These are phyloP conservation scores for Enhydra lutris DNA, from an alignment of 2,113 vertebrate species.

Conservation along the genomic window DNA sequence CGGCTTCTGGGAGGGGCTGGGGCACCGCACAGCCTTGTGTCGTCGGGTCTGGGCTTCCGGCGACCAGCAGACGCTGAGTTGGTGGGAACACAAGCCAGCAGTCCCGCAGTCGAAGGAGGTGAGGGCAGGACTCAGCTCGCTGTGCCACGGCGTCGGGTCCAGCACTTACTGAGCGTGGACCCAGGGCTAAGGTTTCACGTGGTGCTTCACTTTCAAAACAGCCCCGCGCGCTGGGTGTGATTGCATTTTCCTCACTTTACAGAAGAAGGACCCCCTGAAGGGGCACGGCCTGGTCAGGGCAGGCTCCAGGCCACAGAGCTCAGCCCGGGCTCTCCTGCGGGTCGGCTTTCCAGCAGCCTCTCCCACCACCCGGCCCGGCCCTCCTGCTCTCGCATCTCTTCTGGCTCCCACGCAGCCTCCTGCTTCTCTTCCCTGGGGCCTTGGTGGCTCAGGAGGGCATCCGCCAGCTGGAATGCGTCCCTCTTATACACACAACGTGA, in stretches of 20 bases:
- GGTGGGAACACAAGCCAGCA: neutral
- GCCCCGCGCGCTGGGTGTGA: neutral
- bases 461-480: neutral
- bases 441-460: neutral
- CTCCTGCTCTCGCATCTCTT: too few species aligned
- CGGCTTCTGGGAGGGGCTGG: neutral
- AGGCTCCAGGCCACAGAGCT: neutral
- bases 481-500: neutral
- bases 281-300: neutral
- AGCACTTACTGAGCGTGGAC: neutral
- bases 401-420: neutral
- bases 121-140: rapidly evolving
- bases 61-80: neutral
- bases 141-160: neutral
- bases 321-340: neutral
- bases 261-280: neutral
- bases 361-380: rapidly evolving
- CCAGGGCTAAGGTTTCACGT: neutral
- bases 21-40: neutral
- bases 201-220: neutral
- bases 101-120: neutral
- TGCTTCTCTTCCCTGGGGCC: neutral
- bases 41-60: neutral
- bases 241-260: neutral
- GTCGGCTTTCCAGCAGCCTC: too few species aligned